Base-by-base conservation (phyloP, 2,797 vertebrate species). In the Liparis tanakae region DNA sequence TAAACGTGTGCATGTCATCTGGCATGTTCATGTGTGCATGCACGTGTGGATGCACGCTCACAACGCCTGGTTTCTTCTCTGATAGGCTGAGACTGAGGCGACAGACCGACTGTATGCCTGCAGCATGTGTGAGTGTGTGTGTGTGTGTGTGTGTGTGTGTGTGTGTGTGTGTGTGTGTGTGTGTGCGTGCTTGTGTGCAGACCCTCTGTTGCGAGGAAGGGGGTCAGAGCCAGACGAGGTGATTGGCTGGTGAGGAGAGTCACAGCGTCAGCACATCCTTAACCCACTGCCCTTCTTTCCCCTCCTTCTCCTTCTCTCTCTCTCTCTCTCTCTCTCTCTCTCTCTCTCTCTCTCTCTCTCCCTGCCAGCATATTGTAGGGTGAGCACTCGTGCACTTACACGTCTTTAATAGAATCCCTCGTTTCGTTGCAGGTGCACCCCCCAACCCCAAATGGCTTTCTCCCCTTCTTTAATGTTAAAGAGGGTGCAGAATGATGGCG, bases 211-310 rank as follows among this genome's bases (percentile, higher is more conserved):
- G 68, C 43, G 12, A 61, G 72, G 78, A 84, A 79, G 64, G 78
- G 72, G 77, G 74, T 82, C 77, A 79, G 76, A 83, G 75, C 46
- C 75, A 58, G 65, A 72, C 66, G 71, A 87, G 80, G 72, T 60
- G 88, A 88, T 88, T 89, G 88, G 89, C 76, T 88, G 78, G 50
- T 30, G 81, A 84, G 64, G 56, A 81, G 83, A 89, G 81, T 85
- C 83, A 77, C 74, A 76, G 80, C 86, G 87, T 91, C 90, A 89
- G 88, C 87, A 87, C 88, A 89, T 91, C 88, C 80, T 85, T 92
- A 92, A 92, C 91, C 91, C 90, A 91, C 83, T 93, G 91, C 87
- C 92, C 92, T 92, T 90, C 85, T 93, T 91, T 88, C 80, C 39
- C 12, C 39, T 41, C 39, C 10, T 13, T 13, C 39, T 41, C 39